Percentiles rank a stretch among this genome's conserved stretches.
phyloP scores from a whole-genome alignment of 1,140 invertebrate genomes.

The Galendromus occidentalis region DNA sequence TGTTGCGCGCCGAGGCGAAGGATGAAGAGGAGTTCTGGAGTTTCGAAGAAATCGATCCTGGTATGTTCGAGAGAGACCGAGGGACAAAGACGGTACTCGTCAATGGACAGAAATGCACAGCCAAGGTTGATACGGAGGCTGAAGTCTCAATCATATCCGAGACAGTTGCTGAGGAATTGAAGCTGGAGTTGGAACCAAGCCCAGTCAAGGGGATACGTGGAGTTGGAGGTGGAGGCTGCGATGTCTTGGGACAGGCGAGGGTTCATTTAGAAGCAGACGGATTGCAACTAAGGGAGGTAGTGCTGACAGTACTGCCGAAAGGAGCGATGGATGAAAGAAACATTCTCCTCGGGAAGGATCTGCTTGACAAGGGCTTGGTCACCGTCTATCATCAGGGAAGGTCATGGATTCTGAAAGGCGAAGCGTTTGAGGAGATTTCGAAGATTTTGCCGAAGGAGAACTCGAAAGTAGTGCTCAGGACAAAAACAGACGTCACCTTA shows the following conservation, averaged over 20 bases:
- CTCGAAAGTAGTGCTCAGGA: neutral
- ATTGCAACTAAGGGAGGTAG: neutral
- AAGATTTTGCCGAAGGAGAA: neutral
- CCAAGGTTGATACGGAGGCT: too few species aligned
- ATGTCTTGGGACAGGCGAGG: neutral
- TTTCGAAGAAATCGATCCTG: too few species aligned
- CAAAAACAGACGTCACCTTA: neutral
- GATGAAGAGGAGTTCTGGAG: too few species aligned
- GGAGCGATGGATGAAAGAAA: neutral
- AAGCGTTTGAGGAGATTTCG: neutral
- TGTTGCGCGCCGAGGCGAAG: too few species aligned
- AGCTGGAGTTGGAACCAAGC: neutral
- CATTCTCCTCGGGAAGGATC: too few species aligned
- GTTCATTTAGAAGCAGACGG: neutral
- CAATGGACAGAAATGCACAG: too few species aligned
- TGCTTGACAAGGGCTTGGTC: too few species aligned
- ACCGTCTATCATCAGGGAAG: too few species aligned
- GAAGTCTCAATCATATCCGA: neutral
- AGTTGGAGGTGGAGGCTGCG: neutral
- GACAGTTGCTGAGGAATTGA: neutral
- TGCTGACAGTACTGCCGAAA: neutral
- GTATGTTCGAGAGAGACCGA: too few species aligned
- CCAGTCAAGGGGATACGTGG: neutral
- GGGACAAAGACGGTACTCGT: too few species aligned
- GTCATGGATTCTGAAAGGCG: neutral